Percentiles rank a stretch among this genome's conserved stretches.
These are phyloP conservation scores for Drepana falcataria DNA, from an alignment of 2,888 invertebrate genomes.

Conservation along the genomic window DNA sequence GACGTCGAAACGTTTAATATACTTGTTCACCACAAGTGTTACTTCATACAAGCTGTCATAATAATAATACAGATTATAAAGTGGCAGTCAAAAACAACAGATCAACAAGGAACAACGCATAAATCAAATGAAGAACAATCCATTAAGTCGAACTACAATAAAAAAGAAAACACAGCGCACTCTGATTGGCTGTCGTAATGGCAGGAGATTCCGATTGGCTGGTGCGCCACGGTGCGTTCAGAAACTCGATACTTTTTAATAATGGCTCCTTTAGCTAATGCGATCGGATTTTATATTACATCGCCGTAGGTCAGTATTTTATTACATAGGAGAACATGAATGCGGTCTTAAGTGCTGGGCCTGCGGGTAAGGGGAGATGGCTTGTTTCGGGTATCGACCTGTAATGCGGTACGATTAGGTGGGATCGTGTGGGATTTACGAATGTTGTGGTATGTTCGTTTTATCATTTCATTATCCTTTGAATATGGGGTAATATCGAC, in stretches of 20 bases:
- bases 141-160: conserved; percentile 69
- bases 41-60: too few species aligned
- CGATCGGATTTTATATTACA: conserved; percentile 72
- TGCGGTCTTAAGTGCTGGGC: conserved; percentile 57
- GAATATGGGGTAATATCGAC: neutral
- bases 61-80: neutral
- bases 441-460: conserved; percentile 26
- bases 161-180: conserved; percentile 48
- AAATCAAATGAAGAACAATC: conserved; percentile 76
- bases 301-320: conserved; percentile 66
- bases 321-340: conserved; percentile 63
- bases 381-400: conserved; percentile 44
- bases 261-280: conserved; percentile 77
- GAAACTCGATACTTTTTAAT: conserved; percentile 78
- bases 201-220: conserved; percentile 60
- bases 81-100: conserved; percentile 23
- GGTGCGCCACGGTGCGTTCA: conserved; percentile 53
- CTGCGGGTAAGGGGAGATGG: conserved; percentile 49
- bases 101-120: conserved; percentile 44
- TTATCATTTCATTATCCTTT: conserved; percentile 18
- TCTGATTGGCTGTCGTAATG: conserved; percentile 56
- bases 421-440: conserved; percentile 34
- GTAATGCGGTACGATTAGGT: conserved; percentile 47
- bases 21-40: too few species aligned
- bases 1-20: too few species aligned